These are phyloP conservation scores for Sciaenops ocellatus DNA, from an alignment of 2,797 vertebrate genomes.

Conservation along the genomic window DNA sequence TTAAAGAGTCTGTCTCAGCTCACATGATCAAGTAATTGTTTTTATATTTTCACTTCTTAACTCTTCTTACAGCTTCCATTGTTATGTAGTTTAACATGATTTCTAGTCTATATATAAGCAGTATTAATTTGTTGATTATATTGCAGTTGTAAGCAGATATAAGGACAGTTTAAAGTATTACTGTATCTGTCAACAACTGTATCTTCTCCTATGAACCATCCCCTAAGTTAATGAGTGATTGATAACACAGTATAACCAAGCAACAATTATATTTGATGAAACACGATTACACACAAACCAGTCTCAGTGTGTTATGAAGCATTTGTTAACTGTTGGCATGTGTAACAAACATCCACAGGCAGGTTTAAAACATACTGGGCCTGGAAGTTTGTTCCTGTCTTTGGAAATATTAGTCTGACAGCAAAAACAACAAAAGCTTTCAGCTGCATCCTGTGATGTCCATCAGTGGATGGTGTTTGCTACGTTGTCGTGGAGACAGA, in stretches of 20 bases:
- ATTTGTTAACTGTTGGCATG: background rate
- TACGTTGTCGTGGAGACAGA: background rate
- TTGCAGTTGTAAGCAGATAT: background rate
- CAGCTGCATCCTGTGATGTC: background rate
- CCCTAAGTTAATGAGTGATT: background rate
- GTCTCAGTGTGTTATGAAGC: background rate
- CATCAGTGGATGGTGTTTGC: background rate
- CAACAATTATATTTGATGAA: background rate
- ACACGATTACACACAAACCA: conserved; percentile 1
- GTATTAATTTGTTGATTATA: too few relatives aligned
- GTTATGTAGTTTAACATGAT: too few relatives aligned
- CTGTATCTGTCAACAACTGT: background rate
- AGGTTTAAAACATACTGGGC: background rate
- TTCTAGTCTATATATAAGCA: too few relatives aligned
- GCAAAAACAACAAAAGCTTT: background rate
- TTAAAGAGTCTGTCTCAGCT: too few relatives aligned
- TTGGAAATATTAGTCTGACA: background rate
- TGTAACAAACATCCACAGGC: background rate
- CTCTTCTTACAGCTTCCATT: background rate
- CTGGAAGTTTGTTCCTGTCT: background rate
- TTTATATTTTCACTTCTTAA: background rate
- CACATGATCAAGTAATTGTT: too few relatives aligned
- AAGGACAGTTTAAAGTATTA: background rate
- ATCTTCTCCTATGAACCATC: background rate
- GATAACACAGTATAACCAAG: background rate